Evolutionary conservation across 2,888 invertebrate species (phyloP).

Genomic region (Brachyptera putata): DNA sequence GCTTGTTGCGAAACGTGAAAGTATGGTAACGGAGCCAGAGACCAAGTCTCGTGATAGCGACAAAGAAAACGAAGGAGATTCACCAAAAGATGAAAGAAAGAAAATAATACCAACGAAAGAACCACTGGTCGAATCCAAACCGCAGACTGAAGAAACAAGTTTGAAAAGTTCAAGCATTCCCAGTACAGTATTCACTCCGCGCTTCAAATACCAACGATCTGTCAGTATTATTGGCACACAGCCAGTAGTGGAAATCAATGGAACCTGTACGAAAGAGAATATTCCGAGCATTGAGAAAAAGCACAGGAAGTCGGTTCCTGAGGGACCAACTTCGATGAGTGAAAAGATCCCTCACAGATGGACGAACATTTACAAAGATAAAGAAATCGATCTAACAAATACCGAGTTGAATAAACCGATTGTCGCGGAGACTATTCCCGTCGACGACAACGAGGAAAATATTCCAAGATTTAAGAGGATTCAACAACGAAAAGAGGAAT

Average conservation of each 20-base stretch:
- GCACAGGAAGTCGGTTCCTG: constrained; percentile 8
- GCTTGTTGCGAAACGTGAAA: constrained; percentile 52
- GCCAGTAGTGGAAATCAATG: constrained; percentile 24
- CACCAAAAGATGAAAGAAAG: constrained; percentile 49
- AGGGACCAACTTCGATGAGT: not conserved
- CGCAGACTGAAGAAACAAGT: constrained; percentile 21
- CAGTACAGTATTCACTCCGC: not conserved
- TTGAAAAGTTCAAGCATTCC: not conserved
- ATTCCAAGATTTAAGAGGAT: constrained; percentile 65
- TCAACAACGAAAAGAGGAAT: constrained; percentile 68
- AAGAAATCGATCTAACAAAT: constrained; percentile 28
- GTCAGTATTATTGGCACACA: not conserved
- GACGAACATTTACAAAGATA: constrained; percentile 31
- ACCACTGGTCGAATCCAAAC: constrained; percentile 28
- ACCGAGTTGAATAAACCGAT: not conserved
- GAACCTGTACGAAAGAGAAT: constrained; percentile 38
- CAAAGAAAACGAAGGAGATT: constrained; percentile 62
- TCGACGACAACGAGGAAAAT: constrained; percentile 12
- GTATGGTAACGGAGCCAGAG: constrained; percentile 49
- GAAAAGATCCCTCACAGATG: constrained; percentile 15
- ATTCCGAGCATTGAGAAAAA: constrained; percentile 25
- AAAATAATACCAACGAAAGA: constrained; percentile 24
- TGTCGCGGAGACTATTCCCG: constrained; percentile 6
- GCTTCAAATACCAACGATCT: constrained; percentile 2
- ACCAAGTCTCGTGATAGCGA: constrained; percentile 65